Evolutionary conservation across 2,888 invertebrate species (phyloP), one percentile per base, ranked within the genome.

Genomic region (Ctenicera cuprea): DNA sequence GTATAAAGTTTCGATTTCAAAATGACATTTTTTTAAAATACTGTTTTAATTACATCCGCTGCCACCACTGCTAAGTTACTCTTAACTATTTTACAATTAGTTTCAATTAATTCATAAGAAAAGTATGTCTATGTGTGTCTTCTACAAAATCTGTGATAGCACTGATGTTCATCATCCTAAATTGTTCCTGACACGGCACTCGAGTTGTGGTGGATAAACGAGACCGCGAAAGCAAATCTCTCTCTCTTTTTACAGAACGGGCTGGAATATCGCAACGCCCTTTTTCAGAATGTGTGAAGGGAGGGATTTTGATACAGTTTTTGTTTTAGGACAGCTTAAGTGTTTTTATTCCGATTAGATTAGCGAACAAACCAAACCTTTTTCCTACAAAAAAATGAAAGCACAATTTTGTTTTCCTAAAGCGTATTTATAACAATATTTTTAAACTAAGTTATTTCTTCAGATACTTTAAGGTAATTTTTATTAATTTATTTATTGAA

Each of bases 111-210:
- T 33, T 9, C 7, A 8, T 8, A 33, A 33, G 2, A 9, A 33
- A 33, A 33, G 5, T 33, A 33, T 33, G 33, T 33, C 9, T 20
- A 38, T 26, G 57, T 69, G 64, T 64, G 64, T 41, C 69, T 67
- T 73, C 69, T 38, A 61, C 80, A 79, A 81, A 81, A 82, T 82
- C 84, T 80, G 79, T 78, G 82, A 79, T 82, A 77, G 81, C 78
- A 85, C 85, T 85, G 81, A 80, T 80, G 81, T 80, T 78, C 82
- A 82, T 84, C 81, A 84, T 80, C 82, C 81, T 80, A 84, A 84
- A 85, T 84, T 83, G 82, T 81, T 83, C 79, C 83, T 82, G 83
- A 84, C 83, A 84, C 82, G 81, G 82, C 83, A 82, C 84, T 78
- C 81, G 81, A 80, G 80, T 81, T 80, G 81, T 73, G 76, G 77